Evolutionary conservation across 2,888 invertebrate genomes (phyloP), one percentile per base, ranked within the genome.

Genomic region (Pegoplata infirma): DNA sequence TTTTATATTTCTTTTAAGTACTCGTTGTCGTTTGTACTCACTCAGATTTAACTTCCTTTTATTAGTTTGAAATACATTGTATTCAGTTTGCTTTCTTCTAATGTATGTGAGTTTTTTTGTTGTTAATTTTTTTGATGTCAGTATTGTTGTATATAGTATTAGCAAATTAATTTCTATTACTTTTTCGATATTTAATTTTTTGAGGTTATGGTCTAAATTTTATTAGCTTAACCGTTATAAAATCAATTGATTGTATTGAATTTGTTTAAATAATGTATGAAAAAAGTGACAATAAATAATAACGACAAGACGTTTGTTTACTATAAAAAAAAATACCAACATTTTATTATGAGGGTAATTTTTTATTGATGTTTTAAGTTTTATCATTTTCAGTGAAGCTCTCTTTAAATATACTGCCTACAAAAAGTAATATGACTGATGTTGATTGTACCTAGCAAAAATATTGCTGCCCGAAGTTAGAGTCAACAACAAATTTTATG

Each of bases 11-110:
- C 6, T 25, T 82, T 66, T 58, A 73, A 63, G 59, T 49, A 53
- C 59, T 55, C 47, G 53, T 28, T 67, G 44, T 81, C 81, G 80
- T n/a, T n/a, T n/a, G n/a, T 85, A 81, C 82, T 83, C 44, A 66
- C 28, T 47, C 44, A 49, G 25, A 68, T 53, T 32, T 53, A 66
- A 49, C 59, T 64, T 64, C 46, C 58, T 68, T 56, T 73, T 51
- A 53, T 67, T 67, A 51, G 44, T 53, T 32, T 64, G 21, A 55
- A 56, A 16, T 51, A 66, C 74, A 61, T 28, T 64, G 78, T 58
- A 25, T 19, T 14, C 21, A 32, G 44, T 61, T 56, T 40, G 32
- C 55, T 68, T 72, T 32, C 23, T 16, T 59, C 23, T 19, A 64
- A 53, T 55, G 28, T 28, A 7, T 25, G 25, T 40, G n/a, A 12